Evolutionary conservation across 2,113 vertebrate genomes (phyloP).

Genomic region (Equus przewalskii): DNA sequence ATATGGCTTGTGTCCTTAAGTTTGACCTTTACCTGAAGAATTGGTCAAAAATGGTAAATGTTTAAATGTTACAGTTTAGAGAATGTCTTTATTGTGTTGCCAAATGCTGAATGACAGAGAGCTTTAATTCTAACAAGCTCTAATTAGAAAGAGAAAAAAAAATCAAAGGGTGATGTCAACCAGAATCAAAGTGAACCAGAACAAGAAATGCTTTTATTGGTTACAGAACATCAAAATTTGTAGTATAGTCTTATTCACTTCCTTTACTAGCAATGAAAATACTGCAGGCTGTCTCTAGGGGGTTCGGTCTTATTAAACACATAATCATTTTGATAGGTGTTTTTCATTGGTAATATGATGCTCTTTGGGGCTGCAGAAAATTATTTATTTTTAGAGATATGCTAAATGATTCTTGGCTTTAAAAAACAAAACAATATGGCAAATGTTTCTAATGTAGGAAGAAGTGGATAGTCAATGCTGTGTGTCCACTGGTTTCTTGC

Average conservation of each 20-base stretch:
- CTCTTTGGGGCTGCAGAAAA: constrained; percentile 53
- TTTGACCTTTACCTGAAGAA: constrained; percentile 72
- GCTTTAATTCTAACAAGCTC: constrained; percentile 81
- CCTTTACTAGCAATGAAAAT: constrained; percentile 78
- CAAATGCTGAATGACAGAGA: constrained; percentile 71
- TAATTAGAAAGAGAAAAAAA: constrained; percentile 76
- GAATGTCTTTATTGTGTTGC: constrained; percentile 81
- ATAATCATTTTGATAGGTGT: constrained; percentile 74
- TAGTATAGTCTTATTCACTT: constrained; percentile 71
- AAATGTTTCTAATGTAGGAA: constrained; percentile 45
- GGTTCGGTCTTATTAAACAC: constrained; percentile 53
- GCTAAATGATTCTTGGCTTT: constrained; percentile 56
- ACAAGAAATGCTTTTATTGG: constrained; percentile 78
- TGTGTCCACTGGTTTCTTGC: neutral
- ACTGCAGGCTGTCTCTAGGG: constrained; percentile 67
- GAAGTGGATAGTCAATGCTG: neutral
- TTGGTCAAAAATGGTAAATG: constrained; percentile 72
- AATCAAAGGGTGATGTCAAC: constrained; percentile 79
- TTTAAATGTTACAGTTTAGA: constrained; percentile 73
- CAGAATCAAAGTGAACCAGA: constrained; percentile 79
- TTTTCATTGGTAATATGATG: constrained; percentile 74
- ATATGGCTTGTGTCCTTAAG: constrained; percentile 44
- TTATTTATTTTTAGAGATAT: constrained; percentile 59
- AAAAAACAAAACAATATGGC: constrained; percentile 36
- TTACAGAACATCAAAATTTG: constrained; percentile 71